Evolutionary conservation across 2,888 invertebrate species (phyloP).

Genomic region (Pegoplata infirma): DNA sequence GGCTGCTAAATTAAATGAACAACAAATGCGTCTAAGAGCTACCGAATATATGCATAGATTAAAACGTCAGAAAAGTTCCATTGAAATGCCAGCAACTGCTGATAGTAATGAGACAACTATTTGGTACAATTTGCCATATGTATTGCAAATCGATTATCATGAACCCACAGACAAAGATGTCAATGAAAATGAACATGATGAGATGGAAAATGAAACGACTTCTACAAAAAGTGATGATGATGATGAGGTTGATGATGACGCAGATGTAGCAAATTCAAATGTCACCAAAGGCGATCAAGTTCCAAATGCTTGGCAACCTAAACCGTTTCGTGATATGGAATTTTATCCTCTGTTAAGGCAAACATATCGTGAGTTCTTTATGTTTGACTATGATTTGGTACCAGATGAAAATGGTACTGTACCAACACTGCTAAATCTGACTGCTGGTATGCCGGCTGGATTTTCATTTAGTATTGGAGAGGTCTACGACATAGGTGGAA

Average conservation of each 20-base stretch:
- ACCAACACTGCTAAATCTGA: constrained; percentile 84
- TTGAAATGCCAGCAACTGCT: neutral
- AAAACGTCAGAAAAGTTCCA: constrained; percentile 4
- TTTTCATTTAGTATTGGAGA: constrained; percentile 85
- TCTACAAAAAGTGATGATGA: too few relatives aligned
- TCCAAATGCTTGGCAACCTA: constrained; percentile 67
- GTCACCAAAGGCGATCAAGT: neutral
- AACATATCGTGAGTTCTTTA: constrained; percentile 86
- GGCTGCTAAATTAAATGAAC: neutral
- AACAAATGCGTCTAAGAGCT: constrained; percentile 40
- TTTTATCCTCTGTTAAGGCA: constrained; percentile 79
- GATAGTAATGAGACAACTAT: constrained; percentile 38
- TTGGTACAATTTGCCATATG: constrained; percentile 67
- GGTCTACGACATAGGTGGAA: constrained; percentile 89
- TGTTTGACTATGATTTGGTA: constrained; percentile 86
- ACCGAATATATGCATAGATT: constrained; percentile 44
- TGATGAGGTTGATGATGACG: neutral
- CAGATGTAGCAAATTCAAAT: neutral
- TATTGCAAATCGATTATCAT: constrained; percentile 71
- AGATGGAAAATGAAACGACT: neutral
- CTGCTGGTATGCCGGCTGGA: constrained; percentile 82
- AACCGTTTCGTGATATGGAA: constrained; percentile 70
- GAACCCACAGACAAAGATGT: constrained; percentile 51
- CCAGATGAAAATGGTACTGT: constrained; percentile 82
- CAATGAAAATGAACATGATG: neutral